Evolutionary conservation across 2,113 vertebrate species (phyloP), one percentile per base, ranked within the genome.

Genomic region (Aplodontia rufa): DNA sequence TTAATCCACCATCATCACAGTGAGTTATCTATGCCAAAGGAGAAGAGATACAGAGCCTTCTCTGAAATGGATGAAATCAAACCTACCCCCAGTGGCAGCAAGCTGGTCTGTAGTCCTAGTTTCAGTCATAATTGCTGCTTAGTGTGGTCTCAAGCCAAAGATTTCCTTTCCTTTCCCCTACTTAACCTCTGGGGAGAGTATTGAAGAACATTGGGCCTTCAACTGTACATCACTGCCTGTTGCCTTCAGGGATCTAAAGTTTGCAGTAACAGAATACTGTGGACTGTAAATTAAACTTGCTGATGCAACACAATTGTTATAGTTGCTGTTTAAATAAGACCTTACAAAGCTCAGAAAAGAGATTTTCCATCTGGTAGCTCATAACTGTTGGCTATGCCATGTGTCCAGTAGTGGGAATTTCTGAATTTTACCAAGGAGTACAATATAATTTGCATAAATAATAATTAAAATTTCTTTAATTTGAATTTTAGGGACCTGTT

Each of bases 401-500:
- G 35, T 30, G 37, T 35, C 68, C 84, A 45, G 26, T 37, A 12
- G 0, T 91, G 66, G 51, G n/a, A 62, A 28, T 37, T 86, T 68
- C 58, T 74, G n/a, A 72, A 19, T 79, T 87, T 37, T 69, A 72
- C n/a, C 71, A 62, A 89, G n/a, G 14, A 49, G 9, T 35, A 28
- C 14, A 37, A 28, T 7, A 35, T 72, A 12, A 58, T 88, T 88
- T 82, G 19, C 40, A 45, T 51, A 93, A 69, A 53, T 47, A 53
- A 13, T 84, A 62, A 84, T 47, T 71, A 90, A 87, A 92, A 47
- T 75, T 30, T 92, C 16, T 55, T 90, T 94, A 24, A 72, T 97
- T 90, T 97, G 85, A 79, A 94, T 96, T 96, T 94, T 98, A 99
- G 99, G 99, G 99, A 97, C 99, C 99, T 40, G 99, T 99, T 97